phyloP scores from a whole-genome alignment of 1,140 invertebrate genomes.

The Pteromalus puparum region DNA sequence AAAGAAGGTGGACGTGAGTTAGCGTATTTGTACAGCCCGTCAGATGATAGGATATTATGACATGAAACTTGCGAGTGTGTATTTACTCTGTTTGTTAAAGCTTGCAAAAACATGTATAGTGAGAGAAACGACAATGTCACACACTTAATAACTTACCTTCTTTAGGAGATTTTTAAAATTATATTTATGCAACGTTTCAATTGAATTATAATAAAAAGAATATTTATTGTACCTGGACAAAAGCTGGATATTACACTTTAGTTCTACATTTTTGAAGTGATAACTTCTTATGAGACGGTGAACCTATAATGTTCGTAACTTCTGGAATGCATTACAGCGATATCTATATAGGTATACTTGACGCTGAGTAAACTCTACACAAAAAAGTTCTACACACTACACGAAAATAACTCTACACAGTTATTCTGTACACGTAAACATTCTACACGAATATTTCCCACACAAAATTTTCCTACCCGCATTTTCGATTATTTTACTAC shows the following conservation, averaged over 20 bases:
- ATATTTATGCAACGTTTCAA: background rate
- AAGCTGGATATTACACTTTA: background rate
- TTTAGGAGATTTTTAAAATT: constrained; percentile 20
- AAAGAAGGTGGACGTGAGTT: constrained; percentile 2
- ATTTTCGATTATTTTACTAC: too few species aligned
- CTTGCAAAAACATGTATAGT: constrained; percentile 32
- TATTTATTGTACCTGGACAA: background rate
- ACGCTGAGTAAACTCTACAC: too few species aligned
- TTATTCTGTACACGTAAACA: too few species aligned
- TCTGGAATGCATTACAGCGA: too few species aligned
- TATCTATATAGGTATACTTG: too few species aligned
- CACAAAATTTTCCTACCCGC: too few species aligned
- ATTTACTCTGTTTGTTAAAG: constrained; percentile 28
- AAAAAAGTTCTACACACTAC: too few species aligned
- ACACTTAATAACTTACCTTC: constrained; percentile 42
- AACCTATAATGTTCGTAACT: too few species aligned
- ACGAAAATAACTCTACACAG: too few species aligned
- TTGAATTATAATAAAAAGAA: background rate
- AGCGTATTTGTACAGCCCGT: background rate
- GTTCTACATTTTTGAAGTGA: background rate
- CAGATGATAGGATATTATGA: background rate
- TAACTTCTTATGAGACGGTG: too few species aligned
- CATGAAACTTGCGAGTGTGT: background rate
- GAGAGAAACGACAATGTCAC: constrained; percentile 35
- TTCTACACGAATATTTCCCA: too few species aligned